A percentile compares a stretch with the other conserved stretches of the same genome.
Conservation (phyloP, 2,113 vertebrate species). For the Myotis lucifugus region DNA sequence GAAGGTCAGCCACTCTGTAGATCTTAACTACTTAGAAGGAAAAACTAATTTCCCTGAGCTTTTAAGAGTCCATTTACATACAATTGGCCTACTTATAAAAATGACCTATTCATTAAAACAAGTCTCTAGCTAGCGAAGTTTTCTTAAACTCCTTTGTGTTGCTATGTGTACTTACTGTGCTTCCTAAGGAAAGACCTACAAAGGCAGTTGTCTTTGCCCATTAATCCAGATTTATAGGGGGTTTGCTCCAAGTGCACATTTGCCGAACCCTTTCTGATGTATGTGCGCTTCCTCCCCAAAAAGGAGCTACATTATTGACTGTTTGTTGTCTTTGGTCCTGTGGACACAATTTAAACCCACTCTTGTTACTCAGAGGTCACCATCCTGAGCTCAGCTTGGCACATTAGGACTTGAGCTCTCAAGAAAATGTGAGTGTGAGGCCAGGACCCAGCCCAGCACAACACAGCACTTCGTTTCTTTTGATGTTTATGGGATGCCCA, state of each 20-base stretch:
- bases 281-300: neutral
- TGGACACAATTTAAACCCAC: neutral
- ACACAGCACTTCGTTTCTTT: neutral
- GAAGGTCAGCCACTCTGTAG: neutral
- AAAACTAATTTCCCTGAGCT: constrained; percentile 7
- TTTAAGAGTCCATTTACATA: constrained; percentile 24
- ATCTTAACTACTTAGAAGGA: neutral
- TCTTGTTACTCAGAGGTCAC: neutral
- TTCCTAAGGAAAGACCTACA: neutral
- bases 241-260: neutral
- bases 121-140: neutral
- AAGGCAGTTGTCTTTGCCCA: neutral
- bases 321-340: neutral
- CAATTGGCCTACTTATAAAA: constrained; percentile 9
- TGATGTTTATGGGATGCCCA: neutral
- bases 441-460: neutral
- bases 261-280: neutral
- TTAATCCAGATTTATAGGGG: neutral
- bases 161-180: neutral
- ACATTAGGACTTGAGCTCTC: neutral
- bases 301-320: neutral
- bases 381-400: neutral
- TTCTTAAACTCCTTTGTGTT: constrained; percentile 23
- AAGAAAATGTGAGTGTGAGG: neutral
- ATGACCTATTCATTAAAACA: constrained; percentile 13